Base-by-base conservation (phyloP, 2,888 invertebrate genomes). In the Caenorhabditis sulstoni region DNA sequence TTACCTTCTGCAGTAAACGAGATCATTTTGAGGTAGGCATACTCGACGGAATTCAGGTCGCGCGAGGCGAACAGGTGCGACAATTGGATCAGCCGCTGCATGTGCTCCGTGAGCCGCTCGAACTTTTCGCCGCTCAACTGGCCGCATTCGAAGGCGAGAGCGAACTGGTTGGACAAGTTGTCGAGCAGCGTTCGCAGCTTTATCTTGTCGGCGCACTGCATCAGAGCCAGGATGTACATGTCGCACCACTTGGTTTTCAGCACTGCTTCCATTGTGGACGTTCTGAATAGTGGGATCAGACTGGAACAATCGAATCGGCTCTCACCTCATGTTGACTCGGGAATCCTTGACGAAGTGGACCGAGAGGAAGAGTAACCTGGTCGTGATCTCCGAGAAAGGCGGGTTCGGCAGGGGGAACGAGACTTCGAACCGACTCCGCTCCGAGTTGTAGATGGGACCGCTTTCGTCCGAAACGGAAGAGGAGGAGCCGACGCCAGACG, bases 161-260 rank as follows among this genome's bases (percentile, higher is more conserved):
- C 95, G 88, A 96, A 92, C 90, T 95, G 95, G 89, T 93, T 93
- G 68, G 94, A 93, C 90, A 96, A 93, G 80, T 95, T 94, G 29
- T 95, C 94, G 85, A 97, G 92, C 86, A 97, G 94, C 87, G 78
- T 65, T 1, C 35, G n/a, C 39, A 86, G 57, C 12, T 77, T 65
- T 96, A 92, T 74, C 29, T 94, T 93, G 70, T 94, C 93, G 0
- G 95, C 93, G 90, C 95, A 95, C 91, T 96, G 96, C 12, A 95
- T 94, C 81, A 98, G 92, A 0, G 96, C 96, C 39, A 98, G 92
- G 1, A 95, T 94, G 91, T 98, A 95, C 78, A 98, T 91, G 90
- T 96, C 95, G 75, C 95, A 94, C 97, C 97, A 98, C 87, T 95
- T 95, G 67, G 94, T 94, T 90, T 95, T 94, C 81, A 97, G 93